Evolutionary conservation across 2,797 vertebrate species (phyloP).

Genomic region (Microhierax caerulescens): DNA sequence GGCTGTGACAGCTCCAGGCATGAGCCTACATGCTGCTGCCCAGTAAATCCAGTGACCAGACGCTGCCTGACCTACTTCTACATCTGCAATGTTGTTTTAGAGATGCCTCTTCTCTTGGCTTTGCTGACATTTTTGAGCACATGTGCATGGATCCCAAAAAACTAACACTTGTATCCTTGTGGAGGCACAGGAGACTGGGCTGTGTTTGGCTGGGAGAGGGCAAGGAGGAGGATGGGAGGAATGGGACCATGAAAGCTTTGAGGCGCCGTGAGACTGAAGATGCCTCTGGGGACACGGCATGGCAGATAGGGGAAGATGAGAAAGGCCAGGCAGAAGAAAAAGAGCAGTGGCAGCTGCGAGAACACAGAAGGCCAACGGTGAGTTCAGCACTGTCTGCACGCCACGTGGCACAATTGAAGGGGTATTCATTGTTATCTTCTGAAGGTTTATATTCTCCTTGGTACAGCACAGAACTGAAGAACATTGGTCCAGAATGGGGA

Average conservation of each 20-base stretch:
- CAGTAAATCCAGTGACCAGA: not conserved
- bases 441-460: not conserved
- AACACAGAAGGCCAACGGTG: not conserved
- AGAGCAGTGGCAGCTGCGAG: not conserved
- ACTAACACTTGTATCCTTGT: not conserved
- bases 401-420: not conserved
- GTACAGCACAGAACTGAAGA: not conserved
- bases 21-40: conserved; percentile 6
- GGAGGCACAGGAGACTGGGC: not conserved
- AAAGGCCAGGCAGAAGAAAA: not conserved
- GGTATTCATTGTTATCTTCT: not conserved
- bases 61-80: conserved; percentile 21
- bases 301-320: not conserved
- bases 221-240: not conserved
- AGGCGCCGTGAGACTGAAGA: not conserved
- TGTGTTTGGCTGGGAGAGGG: not conserved
- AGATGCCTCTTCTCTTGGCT: not conserved
- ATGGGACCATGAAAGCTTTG: not conserved
- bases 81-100: not conserved
- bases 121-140: not conserved
- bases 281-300: not conserved
- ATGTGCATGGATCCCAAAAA: not conserved
- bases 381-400: not conserved
- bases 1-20: not conserved
- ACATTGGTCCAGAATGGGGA: not conserved